Evolutionary conservation across 2,113 vertebrate genomes (phyloP).

Genomic region (Elephas maximus): DNA sequence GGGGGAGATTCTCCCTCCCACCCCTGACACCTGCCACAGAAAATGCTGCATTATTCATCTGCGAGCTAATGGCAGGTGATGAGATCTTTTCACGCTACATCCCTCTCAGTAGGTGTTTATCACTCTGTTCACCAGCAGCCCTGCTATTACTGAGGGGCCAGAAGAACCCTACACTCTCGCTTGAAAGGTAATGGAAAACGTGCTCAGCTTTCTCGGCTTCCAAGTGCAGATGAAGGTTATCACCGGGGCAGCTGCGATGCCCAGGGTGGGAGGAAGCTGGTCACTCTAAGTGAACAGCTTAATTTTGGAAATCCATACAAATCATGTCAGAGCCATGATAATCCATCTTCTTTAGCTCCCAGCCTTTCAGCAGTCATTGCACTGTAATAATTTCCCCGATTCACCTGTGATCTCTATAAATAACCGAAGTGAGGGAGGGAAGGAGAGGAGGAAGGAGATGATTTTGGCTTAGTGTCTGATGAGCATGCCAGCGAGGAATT

Average conservation of each 20-base stretch:
- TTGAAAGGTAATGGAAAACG: conserved; percentile 93
- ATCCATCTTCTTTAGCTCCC: conserved; percentile 91
- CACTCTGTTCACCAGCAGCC: conserved; percentile 93
- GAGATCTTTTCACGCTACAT: conserved; percentile 94
- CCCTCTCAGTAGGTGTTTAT: conserved; percentile 94
- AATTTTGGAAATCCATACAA: conserved; percentile 92
- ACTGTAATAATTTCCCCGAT: conserved; percentile 89
- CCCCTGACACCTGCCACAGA: conserved; percentile 92
- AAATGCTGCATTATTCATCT: conserved; percentile 94
- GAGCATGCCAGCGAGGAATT: conserved; percentile 83
- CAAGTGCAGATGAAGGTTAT: conserved; percentile 94
- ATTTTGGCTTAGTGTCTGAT: conserved; percentile 86
- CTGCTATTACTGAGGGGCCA: conserved; percentile 91
- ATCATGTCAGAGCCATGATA: conserved; percentile 89
- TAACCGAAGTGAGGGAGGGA: conserved; percentile 78
- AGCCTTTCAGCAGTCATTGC: conserved; percentile 91
- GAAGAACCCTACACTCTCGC: conserved; percentile 92
- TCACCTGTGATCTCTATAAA: conserved; percentile 91
- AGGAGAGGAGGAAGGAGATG: conserved; percentile 80
- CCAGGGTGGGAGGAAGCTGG: conserved; percentile 87
- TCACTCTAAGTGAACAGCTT: conserved; percentile 92
- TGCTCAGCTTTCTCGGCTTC: conserved; percentile 91
- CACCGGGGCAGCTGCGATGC: conserved; percentile 88
- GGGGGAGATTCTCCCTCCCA: conserved; percentile 90
- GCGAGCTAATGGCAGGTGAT: conserved; percentile 94